Conservation (phyloP, 2,113 vertebrate genomes). For the Spermophilus dauricus region DNA sequence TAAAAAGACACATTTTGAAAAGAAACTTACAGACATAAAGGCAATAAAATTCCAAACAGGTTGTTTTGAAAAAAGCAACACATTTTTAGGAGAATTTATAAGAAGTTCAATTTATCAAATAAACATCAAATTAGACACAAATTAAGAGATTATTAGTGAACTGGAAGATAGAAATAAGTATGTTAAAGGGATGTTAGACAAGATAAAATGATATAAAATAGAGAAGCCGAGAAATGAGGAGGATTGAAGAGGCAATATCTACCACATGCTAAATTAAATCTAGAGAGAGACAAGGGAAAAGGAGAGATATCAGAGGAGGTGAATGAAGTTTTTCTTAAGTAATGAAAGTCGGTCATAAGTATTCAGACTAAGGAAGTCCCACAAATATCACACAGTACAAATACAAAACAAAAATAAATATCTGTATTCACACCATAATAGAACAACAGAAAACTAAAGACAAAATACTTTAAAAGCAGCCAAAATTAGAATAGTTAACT, state of each 20-base stretch:
- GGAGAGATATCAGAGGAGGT: background rate
- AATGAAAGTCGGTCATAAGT: background rate
- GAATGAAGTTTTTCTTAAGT: background rate
- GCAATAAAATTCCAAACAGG: background rate
- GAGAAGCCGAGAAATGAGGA: background rate
- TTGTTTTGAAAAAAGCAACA: background rate
- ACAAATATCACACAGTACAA: background rate
- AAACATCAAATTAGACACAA: background rate
- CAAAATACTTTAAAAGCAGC: background rate
- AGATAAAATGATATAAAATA: background rate
- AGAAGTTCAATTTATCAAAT: background rate
- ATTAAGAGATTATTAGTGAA: background rate
- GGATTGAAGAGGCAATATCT: too few relatives aligned
- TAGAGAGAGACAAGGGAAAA: background rate
- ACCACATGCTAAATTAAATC: background rate
- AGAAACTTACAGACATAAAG: background rate
- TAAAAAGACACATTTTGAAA: background rate
- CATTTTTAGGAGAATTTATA: background rate
- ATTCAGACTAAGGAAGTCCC: background rate
- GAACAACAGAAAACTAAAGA: background rate
- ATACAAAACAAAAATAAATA: background rate
- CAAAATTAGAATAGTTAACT: background rate
- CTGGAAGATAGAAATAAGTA: background rate
- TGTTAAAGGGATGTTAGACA: background rate
- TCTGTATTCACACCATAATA: background rate